Percentiles rank a stretch among this genome's conserved stretches.
phyloP scores from a whole-genome alignment of 2,113 vertebrate species.

The Grallaria varia region DNA sequence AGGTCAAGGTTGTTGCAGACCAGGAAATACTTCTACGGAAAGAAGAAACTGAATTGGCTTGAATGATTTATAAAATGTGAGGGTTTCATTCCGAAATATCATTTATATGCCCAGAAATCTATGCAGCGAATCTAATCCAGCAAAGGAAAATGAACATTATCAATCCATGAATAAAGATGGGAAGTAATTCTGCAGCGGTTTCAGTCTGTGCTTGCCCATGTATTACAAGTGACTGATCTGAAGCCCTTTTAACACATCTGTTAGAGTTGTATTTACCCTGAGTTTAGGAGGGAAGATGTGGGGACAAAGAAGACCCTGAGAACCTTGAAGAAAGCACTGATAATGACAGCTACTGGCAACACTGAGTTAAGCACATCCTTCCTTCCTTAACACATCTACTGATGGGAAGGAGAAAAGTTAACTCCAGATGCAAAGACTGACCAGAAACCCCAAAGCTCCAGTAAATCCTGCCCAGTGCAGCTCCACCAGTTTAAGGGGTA shows the following conservation, averaged over 20 bases:
- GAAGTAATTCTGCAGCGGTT: not conserved
- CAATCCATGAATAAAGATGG: slow-evolving; percentile 10
- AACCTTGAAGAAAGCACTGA: not conserved
- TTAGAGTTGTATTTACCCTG: not conserved
- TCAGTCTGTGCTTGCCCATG: not conserved
- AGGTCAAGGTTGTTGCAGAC: not conserved
- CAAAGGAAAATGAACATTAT: slow-evolving; percentile 25
- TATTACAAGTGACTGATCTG: not conserved
- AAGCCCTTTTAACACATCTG: not conserved
- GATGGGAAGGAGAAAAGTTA: not conserved
- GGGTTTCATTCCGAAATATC: slow-evolving; percentile 28
- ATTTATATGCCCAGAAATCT: slow-evolving; percentile 17
- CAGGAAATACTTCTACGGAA: not conserved
- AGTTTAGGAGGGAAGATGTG: not conserved
- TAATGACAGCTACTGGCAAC: not conserved
- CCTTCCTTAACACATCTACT: not conserved
- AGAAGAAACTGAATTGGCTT: not conserved
- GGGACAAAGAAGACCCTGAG: not conserved
- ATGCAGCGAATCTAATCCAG: not conserved
- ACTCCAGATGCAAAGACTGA: not conserved
- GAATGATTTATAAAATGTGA: slow-evolving; percentile 23
- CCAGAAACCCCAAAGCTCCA: not conserved
- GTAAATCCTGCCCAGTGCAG: not conserved
- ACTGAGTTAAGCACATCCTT: not conserved
- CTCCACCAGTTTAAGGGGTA: not conserved